Base-by-base conservation (phyloP, 2,113 vertebrate species). In the Pituophis catenifer region DNA sequence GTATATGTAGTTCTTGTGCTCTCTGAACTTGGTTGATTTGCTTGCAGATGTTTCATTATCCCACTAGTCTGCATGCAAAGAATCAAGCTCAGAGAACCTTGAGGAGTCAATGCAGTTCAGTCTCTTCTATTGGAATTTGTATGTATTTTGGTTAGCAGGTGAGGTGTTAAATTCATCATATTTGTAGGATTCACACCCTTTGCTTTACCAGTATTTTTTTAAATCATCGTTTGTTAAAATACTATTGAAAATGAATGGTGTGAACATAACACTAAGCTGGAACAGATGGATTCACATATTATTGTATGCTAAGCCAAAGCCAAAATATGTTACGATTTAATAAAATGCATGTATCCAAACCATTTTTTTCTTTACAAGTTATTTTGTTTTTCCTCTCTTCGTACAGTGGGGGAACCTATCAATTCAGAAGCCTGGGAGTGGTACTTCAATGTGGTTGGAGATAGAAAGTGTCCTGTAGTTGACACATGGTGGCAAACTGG, bases 401-500 rank as follows among this genome's bases (percentile, higher is more conserved):
- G 94, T 97, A 91, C 96, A 99, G 99, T 99, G 93, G 99, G 98
- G 50, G 99, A 99, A 94, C 98, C 98, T 65, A 99, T 99, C 95
- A 99, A 99, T 97, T 98, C 97, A 0, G 98, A 99, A 94, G 98
- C 98, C 0, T 99, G 99, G 99, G 97, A 99, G 54, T 99, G 98
- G 99, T 98, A 99, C 93, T 97, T 98, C 96, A 96, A 54, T 0
- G 98, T 99, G 88, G 99, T 99, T 0, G 98, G 98, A 0, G 98
- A 99, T 1, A 88, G 97, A 95, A 97, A 96, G 29, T 99, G 99
- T 91, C 98, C 98, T 0, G 90, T 99, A 90, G 98, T 99, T 96
- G 98, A 99, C 96, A 99, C 98, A 0, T 99, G 98, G 99, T 99
- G 99, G 99, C 99, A 99, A 97, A 99, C 99, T 91, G 98, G 99